phyloP scores from a whole-genome alignment of 2,888 invertebrate genomes.

The Eupeodes latifasciatus region DNA sequence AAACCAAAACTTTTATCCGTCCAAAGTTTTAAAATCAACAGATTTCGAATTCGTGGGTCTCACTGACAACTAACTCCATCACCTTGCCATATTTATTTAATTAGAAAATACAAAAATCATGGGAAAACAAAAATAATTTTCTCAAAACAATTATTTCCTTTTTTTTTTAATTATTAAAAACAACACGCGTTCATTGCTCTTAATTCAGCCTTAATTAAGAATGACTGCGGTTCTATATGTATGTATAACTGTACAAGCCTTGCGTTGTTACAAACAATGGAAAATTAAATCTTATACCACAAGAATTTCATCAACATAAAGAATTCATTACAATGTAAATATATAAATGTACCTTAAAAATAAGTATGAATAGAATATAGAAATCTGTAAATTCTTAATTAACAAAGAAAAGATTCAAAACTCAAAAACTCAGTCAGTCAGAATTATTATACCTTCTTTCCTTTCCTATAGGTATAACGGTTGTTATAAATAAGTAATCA shows the following conservation, averaged over 20 bases:
- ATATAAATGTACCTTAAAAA: neutral
- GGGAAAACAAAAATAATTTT: constrained; percentile 5
- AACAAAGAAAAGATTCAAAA: constrained; percentile 11
- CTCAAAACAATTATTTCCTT: neutral
- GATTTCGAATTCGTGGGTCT: too few relatives aligned
- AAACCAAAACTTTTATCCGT: too few relatives aligned
- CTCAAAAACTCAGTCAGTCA: neutral
- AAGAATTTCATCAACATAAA: constrained; percentile 20
- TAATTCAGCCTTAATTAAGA: constrained; percentile 37
- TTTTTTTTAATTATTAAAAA: constrained; percentile 4
- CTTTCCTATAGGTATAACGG: neutral
- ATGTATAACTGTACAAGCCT: too few relatives aligned
- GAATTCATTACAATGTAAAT: neutral
- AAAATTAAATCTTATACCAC: constrained; percentile 17
- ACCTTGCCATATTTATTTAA: neutral
- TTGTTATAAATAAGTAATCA: constrained; percentile 28
- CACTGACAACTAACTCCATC: neutral
- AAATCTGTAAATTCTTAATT: neutral
- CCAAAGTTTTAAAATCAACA: too few relatives aligned
- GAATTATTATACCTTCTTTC: neutral
- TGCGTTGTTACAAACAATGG: neutral
- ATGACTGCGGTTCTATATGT: neutral
- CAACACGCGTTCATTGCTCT: constrained; percentile 14
- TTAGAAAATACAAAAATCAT: neutral
- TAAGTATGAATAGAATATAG: neutral